Conservation (phyloP, 2,113 vertebrate species). For the Oryzias woworae region DNA sequence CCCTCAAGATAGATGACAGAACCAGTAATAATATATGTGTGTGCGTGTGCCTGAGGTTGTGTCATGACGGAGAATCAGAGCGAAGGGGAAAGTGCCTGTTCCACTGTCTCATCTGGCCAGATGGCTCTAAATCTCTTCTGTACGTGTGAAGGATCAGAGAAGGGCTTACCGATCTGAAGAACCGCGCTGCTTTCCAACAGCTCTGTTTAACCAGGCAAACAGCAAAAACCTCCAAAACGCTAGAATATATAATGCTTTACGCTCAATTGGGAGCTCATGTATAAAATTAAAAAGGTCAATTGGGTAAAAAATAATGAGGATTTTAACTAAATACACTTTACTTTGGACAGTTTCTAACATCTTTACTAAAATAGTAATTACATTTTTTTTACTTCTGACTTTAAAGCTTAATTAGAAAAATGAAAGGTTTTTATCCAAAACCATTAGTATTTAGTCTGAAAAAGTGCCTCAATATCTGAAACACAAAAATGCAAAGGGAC, state of each 20-base stretch:
- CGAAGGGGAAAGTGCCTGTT: slow-evolving; percentile 12
- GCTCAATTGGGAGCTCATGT: background rate
- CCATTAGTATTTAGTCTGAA: too few relatives aligned
- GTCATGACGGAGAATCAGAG: slow-evolving; percentile 19
- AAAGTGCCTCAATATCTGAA: too few relatives aligned
- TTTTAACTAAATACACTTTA: too few relatives aligned
- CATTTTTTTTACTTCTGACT: too few relatives aligned
- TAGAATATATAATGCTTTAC: slow-evolving; percentile 3
- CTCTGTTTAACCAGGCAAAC: slow-evolving; percentile 16
- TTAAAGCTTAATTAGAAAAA: too few relatives aligned
- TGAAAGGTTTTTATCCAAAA: too few relatives aligned
- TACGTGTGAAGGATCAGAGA: slow-evolving; percentile 50
- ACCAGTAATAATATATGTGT: slow-evolving; percentile 18
- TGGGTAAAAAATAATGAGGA: background rate
- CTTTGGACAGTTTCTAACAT: too few relatives aligned
- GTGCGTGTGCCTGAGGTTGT: slow-evolving; percentile 11
- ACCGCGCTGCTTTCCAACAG: slow-evolving; percentile 37
- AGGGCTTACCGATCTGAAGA: slow-evolving; percentile 47
- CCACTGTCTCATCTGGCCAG: slow-evolving; percentile 56
- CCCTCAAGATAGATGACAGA: slow-evolving; percentile 42
- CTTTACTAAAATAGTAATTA: too few relatives aligned
- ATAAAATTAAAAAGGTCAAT: background rate
- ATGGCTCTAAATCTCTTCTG: slow-evolving; percentile 55
- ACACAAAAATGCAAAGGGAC: too few relatives aligned
- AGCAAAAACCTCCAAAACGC: background rate